Conservation (phyloP, 2,113 vertebrate species). For the Amblyornis subalaris region DNA sequence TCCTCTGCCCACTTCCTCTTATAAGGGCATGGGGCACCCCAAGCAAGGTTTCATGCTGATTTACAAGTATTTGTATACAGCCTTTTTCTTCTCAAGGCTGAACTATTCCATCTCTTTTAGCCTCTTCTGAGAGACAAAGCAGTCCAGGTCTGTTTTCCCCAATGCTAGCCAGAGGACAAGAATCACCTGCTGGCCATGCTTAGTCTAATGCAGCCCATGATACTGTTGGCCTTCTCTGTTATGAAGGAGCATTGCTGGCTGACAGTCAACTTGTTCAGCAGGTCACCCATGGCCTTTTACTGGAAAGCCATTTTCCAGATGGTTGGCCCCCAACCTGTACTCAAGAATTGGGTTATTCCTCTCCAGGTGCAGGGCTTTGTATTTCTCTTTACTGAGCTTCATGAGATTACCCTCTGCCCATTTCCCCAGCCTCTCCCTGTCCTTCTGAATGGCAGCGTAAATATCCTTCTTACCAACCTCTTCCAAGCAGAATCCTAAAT, state of each 20-base stretch:
- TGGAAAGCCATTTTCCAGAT: background rate
- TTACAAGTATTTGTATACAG: background rate
- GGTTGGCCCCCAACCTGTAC: too few relatives aligned
- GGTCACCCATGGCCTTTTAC: background rate
- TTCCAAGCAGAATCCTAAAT: background rate
- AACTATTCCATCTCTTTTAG: background rate
- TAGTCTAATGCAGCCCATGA: background rate
- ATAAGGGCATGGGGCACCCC: fast-evolving
- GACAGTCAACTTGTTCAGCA: background rate
- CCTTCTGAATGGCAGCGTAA: background rate
- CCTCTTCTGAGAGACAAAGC: background rate
- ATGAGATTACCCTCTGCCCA: background rate
- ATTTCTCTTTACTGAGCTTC: background rate
- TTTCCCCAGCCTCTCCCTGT: background rate
- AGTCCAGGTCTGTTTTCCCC: background rate
- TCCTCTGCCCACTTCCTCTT: background rate
- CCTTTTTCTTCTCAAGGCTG: background rate
- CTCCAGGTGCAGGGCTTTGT: background rate
- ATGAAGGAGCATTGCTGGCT: background rate
- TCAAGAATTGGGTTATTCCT: background rate
- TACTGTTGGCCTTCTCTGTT: background rate
- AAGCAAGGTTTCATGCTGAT: background rate
- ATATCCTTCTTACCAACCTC: background rate
- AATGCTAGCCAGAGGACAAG: background rate
- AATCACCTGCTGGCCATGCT: background rate